Base-by-base conservation (phyloP, 2,113 vertebrate species). In the Azemiops feae region DNA sequence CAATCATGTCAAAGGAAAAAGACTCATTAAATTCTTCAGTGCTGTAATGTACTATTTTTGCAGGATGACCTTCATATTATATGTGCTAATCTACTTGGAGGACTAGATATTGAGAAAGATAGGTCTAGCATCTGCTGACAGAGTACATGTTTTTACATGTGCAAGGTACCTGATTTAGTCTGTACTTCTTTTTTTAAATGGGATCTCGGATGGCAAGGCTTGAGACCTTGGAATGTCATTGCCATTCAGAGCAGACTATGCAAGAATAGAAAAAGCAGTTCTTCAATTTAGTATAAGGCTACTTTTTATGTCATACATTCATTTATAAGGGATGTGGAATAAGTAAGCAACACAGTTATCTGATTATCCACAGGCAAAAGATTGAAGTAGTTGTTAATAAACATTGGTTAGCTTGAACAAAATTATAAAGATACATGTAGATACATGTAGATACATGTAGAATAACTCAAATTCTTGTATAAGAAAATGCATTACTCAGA, bases 1-100 rank as follows among this genome's bases (percentile, higher is more conserved):
- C 93, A 93, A 90, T 97, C 93, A 91, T 93, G 94, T 93, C 89
- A 85, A 92, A 87, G 94, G 94, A 94, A 94, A 96, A 96, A 91
- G 92, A 90, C 93, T 95, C 91, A 89, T 95, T 94, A 94, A 95
- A 95, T 96, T 95, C 94, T 92, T 47, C 43, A 1, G 12, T 92
- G 90, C 92, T 90, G 39, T 89, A 6, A 23, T 91, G 92, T 60
- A 58, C 0, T 54, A 90, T 52, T 89, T 93, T 94, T 90, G 43
- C 89, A 85, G 69, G 45, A 85, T 89, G 89, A 89, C 94, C 94
- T 96, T 96, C 96, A 93, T 96, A 90, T 96, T 92, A 91, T 95
- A 95, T 58, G 25, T n/a, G n/a, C 50, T 89, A 55, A 81, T 92
- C 25, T 89, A 45, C 34, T 47, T 81, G 14, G 92, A n/a, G 23